These are phyloP conservation scores for Diarsia mendica DNA, from an alignment of 2,888 invertebrate genomes.

Conservation along the genomic window DNA sequence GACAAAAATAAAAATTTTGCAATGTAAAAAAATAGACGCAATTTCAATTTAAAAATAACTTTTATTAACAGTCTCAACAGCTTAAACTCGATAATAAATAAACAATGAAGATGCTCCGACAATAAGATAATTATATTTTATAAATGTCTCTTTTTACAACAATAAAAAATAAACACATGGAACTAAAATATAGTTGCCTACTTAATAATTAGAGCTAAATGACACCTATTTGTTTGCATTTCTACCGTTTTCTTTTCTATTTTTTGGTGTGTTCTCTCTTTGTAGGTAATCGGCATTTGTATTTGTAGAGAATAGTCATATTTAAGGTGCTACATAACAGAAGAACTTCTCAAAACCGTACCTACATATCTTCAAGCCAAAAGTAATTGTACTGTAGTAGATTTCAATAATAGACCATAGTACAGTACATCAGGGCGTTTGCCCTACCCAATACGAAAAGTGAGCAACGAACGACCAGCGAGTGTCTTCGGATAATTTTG, in stretches of 20 bases:
- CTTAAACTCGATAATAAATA: conserved; percentile 72
- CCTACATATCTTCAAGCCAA: conserved; percentile 2
- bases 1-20: background rate
- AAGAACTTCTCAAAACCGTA: background rate
- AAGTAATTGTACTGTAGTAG: background rate
- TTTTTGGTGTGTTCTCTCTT: conserved; percentile 1
- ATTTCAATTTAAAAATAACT: conserved; percentile 43
- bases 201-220: background rate
- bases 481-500: background rate
- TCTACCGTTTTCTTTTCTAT: background rate
- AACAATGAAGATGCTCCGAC: conserved; percentile 28
- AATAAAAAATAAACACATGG: background rate
- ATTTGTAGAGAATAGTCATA: background rate
- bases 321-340: background rate
- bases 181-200: conserved; percentile 1
- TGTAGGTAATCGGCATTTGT: background rate
- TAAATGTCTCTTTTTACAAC: conserved; percentile 9
- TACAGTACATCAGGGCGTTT: background rate
- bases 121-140: background rate
- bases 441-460: background rate
- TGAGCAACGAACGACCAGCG: background rate
- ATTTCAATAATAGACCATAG: background rate
- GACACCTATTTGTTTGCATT: background rate
- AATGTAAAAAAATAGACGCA: background rate
- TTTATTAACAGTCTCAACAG: conserved; percentile 71